A percentile compares a stretch with the other conserved stretches of the same genome.
phyloP scores from a whole-genome alignment of 2,113 vertebrate species.

The Pelodiscus sinensis region DNA sequence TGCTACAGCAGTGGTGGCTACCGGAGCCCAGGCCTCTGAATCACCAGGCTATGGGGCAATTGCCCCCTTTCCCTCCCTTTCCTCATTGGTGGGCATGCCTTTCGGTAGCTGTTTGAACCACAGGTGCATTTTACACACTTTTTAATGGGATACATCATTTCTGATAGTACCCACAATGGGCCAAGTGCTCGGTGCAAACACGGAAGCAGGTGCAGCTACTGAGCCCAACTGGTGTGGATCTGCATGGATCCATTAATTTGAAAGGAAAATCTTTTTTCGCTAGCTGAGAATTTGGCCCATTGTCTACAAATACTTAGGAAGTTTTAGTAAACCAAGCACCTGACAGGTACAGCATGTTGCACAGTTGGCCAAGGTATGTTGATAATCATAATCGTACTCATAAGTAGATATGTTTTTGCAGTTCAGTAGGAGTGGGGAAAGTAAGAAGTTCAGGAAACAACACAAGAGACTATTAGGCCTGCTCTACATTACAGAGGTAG shows the following conservation, averaged over 20 bases:
- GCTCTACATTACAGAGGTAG: too few relatives aligned
- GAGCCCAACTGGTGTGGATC: not conserved
- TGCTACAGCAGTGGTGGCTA: too few relatives aligned
- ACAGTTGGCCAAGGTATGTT: not conserved
- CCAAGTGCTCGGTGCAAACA: not conserved
- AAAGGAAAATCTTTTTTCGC: not conserved
- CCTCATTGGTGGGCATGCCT: not conserved
- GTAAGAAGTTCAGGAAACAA: not conserved
- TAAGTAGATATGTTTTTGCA: not conserved
- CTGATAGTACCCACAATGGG: not conserved
- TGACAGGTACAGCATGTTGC: not conserved
- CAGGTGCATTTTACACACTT: not conserved
- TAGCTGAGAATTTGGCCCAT: not conserved
- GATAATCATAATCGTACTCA: not conserved
- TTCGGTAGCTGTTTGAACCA: not conserved
- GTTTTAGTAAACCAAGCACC: not conserved
- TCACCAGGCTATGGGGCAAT: too few relatives aligned
- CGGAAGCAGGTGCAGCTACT: not conserved
- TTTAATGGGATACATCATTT: not conserved
- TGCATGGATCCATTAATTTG: not conserved
- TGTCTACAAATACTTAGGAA: not conserved
- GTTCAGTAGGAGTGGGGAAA: not conserved
- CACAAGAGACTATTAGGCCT: too few relatives aligned
- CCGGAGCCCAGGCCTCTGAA: too few relatives aligned
- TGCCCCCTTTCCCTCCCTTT: too few relatives aligned